Evolutionary conservation across 2,888 invertebrate species (phyloP).

Genomic region (Sisyra nigra): DNA sequence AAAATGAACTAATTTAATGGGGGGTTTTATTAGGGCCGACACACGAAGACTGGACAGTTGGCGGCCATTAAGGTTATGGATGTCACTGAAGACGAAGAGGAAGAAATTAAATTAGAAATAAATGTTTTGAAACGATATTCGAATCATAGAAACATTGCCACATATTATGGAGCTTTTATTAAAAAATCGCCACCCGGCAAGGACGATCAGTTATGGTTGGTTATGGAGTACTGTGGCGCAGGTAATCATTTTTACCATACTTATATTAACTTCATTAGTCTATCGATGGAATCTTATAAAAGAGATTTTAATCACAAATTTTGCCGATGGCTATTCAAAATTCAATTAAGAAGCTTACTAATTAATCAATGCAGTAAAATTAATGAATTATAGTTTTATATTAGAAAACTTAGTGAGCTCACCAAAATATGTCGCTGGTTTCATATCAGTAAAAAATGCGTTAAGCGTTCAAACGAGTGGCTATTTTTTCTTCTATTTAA

Average conservation of each 20-base stretch:
- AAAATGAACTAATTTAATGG: not conserved
- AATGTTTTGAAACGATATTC: constrained; percentile 99
- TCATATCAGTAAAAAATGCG: no score
- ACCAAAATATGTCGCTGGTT: no score
- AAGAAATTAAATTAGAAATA: constrained; percentile 99
- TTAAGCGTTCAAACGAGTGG: no score
- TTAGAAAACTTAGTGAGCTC: no score
- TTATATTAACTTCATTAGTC: not conserved
- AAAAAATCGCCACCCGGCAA: constrained; percentile 98
- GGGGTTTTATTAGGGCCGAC: constrained; percentile 95
- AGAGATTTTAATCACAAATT: not conserved
- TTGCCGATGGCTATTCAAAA: not conserved
- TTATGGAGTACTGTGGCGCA: constrained; percentile 99
- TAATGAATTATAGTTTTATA: no score
- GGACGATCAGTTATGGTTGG: constrained; percentile 98
- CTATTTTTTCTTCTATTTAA: no score
- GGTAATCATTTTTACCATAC: constrained; percentile 36
- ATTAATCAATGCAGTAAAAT: no score
- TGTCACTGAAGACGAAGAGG: constrained; percentile 99
- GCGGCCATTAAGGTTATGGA: constrained; percentile 99
- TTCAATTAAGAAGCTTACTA: no score
- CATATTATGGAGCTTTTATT: constrained; percentile 99
- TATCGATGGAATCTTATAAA: not conserved
- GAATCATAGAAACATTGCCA: constrained; percentile 98
- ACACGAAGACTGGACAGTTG: constrained; percentile 98